phyloP scores from a whole-genome alignment of 2,113 vertebrate species.

The Semnornis frantzii region DNA sequence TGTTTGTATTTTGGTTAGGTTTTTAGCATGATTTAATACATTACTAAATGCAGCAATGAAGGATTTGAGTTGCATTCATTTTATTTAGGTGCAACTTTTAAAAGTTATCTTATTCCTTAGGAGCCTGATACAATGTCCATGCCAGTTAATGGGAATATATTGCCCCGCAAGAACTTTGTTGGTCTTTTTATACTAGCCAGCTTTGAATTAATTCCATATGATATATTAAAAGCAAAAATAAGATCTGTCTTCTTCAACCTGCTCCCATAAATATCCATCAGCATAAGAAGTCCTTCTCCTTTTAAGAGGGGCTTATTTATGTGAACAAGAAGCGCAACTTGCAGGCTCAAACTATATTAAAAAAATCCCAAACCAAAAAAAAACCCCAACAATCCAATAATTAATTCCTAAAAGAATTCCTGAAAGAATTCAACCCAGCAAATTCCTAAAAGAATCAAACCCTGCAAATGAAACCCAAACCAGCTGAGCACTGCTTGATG shows the following conservation, averaged over 20 bases:
- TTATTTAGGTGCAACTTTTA: not conserved
- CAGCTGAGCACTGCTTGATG: not conserved
- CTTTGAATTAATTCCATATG: constrained; percentile 6
- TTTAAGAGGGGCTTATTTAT: not conserved
- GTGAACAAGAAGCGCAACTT: not conserved
- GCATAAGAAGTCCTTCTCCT: not conserved
- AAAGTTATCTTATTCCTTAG: not conserved
- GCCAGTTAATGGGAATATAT: not conserved
- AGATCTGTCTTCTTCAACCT: not conserved
- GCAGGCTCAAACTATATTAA: not conserved
- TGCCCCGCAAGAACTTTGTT: not conserved
- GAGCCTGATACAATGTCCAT: not conserved
- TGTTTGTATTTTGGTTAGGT: not conserved
- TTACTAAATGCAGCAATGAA: not conserved
- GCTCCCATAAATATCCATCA: not conserved
- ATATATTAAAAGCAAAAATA: not conserved
- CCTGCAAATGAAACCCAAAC: not conserved
- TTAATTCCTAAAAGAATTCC: too few species aligned
- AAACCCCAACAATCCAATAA: not conserved
- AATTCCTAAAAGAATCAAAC: too few species aligned
- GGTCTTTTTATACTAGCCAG: not conserved
- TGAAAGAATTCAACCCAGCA: not conserved
- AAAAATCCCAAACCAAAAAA: not conserved
- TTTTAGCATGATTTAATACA: not conserved
- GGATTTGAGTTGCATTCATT: not conserved